Base-by-base conservation (phyloP, 2,888 invertebrate species). In the Limnephilus lunatus region DNA sequence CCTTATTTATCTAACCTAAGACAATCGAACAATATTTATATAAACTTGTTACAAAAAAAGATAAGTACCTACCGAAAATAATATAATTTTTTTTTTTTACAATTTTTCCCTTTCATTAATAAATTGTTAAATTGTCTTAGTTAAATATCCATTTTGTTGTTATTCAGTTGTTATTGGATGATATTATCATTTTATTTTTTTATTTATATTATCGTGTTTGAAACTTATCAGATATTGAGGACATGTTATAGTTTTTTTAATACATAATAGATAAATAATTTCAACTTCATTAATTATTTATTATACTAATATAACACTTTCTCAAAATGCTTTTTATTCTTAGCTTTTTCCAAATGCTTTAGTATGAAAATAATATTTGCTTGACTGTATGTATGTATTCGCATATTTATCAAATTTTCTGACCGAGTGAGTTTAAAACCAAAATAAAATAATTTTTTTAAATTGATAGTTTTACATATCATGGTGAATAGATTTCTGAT, bases 321-420 rank as follows among this genome's bases (percentile, higher is more conserved):
- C 7, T 68, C 25, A 53, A 53, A 19, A 25, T 25, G 68, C 68
- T 68, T 68, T 9, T 1, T 68, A n/a, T 68, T 68, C 68, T n/a
- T n/a, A 68, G 68, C 68, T 25, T 68, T 68, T 25, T 11, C n/a
- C 68, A 68, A 68, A 68, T 86, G 53, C 86, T 53, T 85, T 85
- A 44, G n/a, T 39, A 92, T 48, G 53, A n/a, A 86, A 86, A 44
- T n/a, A 31, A 30, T 86, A 85, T 48, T 85, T 39, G 39, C 30
- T 31, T 90, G n/a, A 86, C 44, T 68, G 44, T 48, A 44, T 44
- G 9, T 44, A 14, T 19, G 2, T 86, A 32, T 44, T n/a, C 48
- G 48, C 48, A 48, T 48, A 48, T 14, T 48, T 15, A 15, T 15
- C 3, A 48, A 48, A 15, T 81, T 93, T 87, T 81, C 1, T 7